Base-by-base conservation (phyloP, 2,888 invertebrate genomes). In the Arctia plantaginis region DNA sequence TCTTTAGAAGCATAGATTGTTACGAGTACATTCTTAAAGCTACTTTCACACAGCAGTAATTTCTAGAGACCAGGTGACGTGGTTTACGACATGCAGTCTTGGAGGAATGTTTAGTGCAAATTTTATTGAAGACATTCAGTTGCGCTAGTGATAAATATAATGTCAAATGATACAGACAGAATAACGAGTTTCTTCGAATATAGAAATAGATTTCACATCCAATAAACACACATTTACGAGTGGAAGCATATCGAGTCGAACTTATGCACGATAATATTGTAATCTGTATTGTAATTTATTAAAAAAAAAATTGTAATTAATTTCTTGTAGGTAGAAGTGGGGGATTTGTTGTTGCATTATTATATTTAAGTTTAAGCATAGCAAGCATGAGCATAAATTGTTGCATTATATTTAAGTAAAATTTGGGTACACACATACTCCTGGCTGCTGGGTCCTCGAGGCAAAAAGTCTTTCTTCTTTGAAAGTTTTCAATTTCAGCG, bases 31-130 rank as follows among this genome's bases (percentile, higher is more conserved):
- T 82, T 84, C 76, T 69, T 74, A 75, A 77, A 85, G 82, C 74
- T 84, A 82, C 81, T 82, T 80, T 80, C 79, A 75, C 78, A 78
- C 76, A 82, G 75, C 77, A 82, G 76, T 80, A 80, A 82, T 80
- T 84, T 77, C 79, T 74, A 76, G 82, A 82, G 80, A 80, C 73
- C 82, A 84, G 85, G 84, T 82, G 85, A 87, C 87, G 82, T 88
- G 86, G 86, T 92, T 92, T 92, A 92, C 89, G 89, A 88, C 86
- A 80, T 87, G 85, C 89, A 88, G 85, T 84, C 87, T 86, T 81
- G 85, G 77, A 88, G 89, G 87, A 90, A 90, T 90, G 87, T 87
- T 88, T 87, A 83, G 87, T 88, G 89, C 86, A 90, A 90, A 90
- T 89, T 89, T 88, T 86, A 79, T 85, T 81, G 85, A 88, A 86